Conservation (phyloP, 2,797 vertebrate species). For the Psittacula derbiana region DNA sequence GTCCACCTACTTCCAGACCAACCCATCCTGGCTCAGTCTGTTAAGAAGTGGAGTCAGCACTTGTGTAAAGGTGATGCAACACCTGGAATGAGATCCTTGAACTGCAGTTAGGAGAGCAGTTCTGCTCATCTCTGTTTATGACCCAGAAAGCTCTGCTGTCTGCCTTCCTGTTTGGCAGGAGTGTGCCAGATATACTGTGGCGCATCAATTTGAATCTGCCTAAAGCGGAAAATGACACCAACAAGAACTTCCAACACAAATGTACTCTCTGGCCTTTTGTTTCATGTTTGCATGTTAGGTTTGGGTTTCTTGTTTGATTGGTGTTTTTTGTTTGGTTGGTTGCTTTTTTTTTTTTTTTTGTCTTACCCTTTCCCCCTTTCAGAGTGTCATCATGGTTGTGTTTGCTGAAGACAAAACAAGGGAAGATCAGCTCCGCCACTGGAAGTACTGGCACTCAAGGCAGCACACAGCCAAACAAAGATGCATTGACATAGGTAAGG, state of each 20-base stretch:
- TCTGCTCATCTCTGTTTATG: constrained; percentile 8
- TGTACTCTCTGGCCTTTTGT: background rate
- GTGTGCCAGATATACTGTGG: background rate
- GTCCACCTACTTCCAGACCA: constrained; percentile 50
- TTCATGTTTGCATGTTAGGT: background rate
- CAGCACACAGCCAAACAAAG: constrained; percentile 98
- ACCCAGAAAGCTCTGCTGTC: constrained; percentile 13
- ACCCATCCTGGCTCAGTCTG: constrained; percentile 17
- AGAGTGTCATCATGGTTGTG: constrained; percentile 99
- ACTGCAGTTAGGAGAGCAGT: constrained; percentile 5
- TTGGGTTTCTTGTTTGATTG: background rate
- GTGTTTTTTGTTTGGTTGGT: background rate
- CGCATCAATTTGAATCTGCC: background rate
- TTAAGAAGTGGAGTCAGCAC: constrained; percentile 39
- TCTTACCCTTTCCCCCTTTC: background rate
- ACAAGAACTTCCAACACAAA: background rate
- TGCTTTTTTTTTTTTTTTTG: background rate
- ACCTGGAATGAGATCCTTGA: constrained; percentile 5
- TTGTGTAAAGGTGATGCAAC: constrained; percentile 47
- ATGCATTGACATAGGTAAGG: constrained; percentile 96
- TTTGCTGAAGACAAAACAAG: constrained; percentile 98
- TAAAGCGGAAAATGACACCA: background rate
- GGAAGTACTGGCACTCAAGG: constrained; percentile 99
- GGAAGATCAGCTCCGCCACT: constrained; percentile 96
- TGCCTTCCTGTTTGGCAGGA: background rate